Evolutionary conservation across 2,888 invertebrate genomes (phyloP).

Genomic region (Phengaris alcon): DNA sequence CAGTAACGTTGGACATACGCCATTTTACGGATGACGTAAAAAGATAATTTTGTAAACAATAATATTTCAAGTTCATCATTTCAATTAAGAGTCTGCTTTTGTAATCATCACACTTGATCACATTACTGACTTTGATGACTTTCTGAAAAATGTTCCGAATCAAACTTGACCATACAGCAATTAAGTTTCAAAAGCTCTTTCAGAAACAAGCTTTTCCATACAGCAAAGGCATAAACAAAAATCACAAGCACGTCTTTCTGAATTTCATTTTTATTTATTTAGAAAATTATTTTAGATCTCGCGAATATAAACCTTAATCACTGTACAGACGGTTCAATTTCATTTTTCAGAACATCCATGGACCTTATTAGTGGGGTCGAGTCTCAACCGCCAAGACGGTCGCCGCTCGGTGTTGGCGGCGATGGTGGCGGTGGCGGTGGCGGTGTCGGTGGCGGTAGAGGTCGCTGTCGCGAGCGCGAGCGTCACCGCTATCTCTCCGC

Average conservation of each 20-base stretch:
- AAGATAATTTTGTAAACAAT: slow-evolving; percentile 11
- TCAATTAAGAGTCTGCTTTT: slow-evolving; percentile 36
- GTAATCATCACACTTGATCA: neutral
- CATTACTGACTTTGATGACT: neutral
- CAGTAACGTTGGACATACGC: slow-evolving; percentile 17
- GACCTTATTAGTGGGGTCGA: slow-evolving; percentile 95
- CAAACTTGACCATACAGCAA: neutral
- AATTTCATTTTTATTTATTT: neutral
- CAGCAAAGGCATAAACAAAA: too few species aligned
- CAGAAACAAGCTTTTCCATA: neutral
- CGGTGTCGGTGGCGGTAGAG: slow-evolving; percentile 72
- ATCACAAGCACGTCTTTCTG: neutral
- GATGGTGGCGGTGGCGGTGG: slow-evolving; percentile 74
- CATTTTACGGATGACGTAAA: slow-evolving; percentile 17
- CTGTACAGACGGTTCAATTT: neutral
- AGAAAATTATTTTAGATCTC: neutral
- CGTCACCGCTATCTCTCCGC: slow-evolving; percentile 63
- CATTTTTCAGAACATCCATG: slow-evolving; percentile 31
- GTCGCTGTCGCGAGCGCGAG: slow-evolving; percentile 66
- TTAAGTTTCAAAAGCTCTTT: neutral
- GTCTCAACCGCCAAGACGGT: slow-evolving; percentile 94
- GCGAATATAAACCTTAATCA: neutral
- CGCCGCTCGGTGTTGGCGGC: slow-evolving; percentile 84
- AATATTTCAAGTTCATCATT: neutral
- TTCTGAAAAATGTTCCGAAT: neutral